phyloP scores from a whole-genome alignment of 2,888 invertebrate species.

The Ametastegia equiseti region DNA sequence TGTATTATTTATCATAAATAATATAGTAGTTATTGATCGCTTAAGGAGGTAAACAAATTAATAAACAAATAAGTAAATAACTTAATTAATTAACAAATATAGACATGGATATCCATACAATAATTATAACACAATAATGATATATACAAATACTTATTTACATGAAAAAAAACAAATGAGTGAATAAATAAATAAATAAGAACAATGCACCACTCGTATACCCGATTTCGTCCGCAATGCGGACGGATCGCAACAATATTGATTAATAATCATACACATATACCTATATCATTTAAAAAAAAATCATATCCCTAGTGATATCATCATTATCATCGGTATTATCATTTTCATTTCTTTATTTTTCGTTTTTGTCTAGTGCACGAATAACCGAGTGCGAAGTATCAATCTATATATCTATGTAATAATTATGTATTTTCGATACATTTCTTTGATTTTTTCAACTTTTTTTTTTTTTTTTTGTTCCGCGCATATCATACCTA shows the following conservation, averaged over 20 bases:
- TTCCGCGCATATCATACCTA: no score
- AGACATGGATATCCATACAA: no score
- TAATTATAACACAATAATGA: no score
- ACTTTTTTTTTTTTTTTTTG: not conserved
- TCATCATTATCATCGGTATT: not conserved
- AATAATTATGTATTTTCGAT: constrained; percentile 16
- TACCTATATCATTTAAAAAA: not conserved
- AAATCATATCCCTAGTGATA: not conserved
- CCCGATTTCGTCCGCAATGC: not conserved
- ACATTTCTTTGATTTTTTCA: not conserved
- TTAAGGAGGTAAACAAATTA: not conserved
- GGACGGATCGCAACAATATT: not conserved
- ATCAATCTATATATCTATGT: not conserved
- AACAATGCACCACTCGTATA: not conserved
- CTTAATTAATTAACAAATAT: no score
- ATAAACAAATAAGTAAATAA: not conserved
- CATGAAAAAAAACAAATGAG: not conserved
- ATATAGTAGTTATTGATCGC: not conserved
- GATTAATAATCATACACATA: constrained; percentile 5
- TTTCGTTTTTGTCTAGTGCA: constrained; percentile 29
- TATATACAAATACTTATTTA: not conserved
- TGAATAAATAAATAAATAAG: not conserved
- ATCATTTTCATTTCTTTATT: not conserved
- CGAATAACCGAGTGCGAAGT: constrained; percentile 45
- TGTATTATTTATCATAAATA: no score